Evolutionary conservation across 2,888 invertebrate genomes (phyloP), one percentile per base, ranked within the genome.

Genomic region (Disparrhopalites patrizii): DNA sequence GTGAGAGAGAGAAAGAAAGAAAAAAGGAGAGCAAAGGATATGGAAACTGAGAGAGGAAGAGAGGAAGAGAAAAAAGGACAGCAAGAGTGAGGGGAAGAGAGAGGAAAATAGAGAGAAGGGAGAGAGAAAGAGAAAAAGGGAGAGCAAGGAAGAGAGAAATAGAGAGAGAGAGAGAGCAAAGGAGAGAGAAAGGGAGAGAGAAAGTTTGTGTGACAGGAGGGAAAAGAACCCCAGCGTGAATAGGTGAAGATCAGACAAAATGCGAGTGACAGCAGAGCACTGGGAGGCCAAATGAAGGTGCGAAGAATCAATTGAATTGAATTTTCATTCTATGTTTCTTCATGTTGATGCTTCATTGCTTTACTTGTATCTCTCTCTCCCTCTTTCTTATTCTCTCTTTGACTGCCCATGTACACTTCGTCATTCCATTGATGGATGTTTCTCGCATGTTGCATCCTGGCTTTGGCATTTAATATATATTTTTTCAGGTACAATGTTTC

Each of bases 291-390:
- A 62, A 23, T 56, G 50, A 65, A 65, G 64, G 64, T 65, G 64
- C 47, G 57, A 65, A 65, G 57, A 52, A 65, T 51, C 57, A 65
- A 65, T 57, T 65, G 57, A 65, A 65, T 65, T 65, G 47, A 63
- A 63, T 56, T 63, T 55, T 43, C 61, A 50, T 50, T 61, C 61
- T 61, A 31, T 50, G 43, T 50, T 50, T 61, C 61, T 47, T 31
- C 23, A 47, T 61, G 61, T 50, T 60, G 60, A 60, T 60, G 31
- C 50, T 50, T 50, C 50, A 28, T 61, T 61, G 40, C 50, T 15
- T 58, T 56, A 13, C 56, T 52, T 52, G 52, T 52, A 27, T 30
- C 2, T 52, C n/a, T 40, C n/a, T n/a, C n/a, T n/a, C n/a, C n/a
- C n/a, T n/a, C n/a, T n/a, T n/a, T n/a, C n/a, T n/a, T n/a, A n/a